Base-by-base conservation (phyloP, 2,113 vertebrate species). In the Rhipidura dahli region DNA sequence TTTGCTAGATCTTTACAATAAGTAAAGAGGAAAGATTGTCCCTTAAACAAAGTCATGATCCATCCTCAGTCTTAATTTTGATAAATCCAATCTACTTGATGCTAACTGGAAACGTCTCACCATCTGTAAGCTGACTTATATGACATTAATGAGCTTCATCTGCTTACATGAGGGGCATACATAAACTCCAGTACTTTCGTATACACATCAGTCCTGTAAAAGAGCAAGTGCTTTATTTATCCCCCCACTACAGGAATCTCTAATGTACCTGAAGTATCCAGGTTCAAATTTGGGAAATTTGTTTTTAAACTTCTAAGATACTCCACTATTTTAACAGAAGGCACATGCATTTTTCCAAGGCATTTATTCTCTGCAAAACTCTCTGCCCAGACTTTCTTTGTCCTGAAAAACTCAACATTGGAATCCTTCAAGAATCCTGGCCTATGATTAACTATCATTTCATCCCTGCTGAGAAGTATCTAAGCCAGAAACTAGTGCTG, bases 11-110 rank as follows among this genome's bases (percentile, higher is more conserved):
- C 39, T 49, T 56, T 40, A 50, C 60, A 81, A 49, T 49, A 85
- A 39, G 13, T 37, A 77, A 86, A 89, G 70, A 61, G 15, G 31
- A 40, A 75, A 92, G 47, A 37, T 2, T 47, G 54, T 30, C 51
- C 18, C 76, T 93, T 93, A 75, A 86, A 93, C 39, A 64, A 71
- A 75, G 40, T 50, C 71, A 56, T 4, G 37, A 73, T 64, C 63
- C 68, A 75, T 57, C 53, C 47, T 90, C 30, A 37, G 47, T 57
- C 79, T 73, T 78, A 75, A 72, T 35, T 81, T 80, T 4, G 15
- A 64, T 81, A 90, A 94, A 96, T 93, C 94, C 56, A 87, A 87
- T 92, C 76, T 90, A 60, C 69, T 89, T 94, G 90, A 96, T 35
- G 71, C 35, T 94, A 93, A 96, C 71, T 71, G 30, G 71, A 42